Conservation (phyloP, 2,888 invertebrate genomes). For the Bombylius discolor region DNA sequence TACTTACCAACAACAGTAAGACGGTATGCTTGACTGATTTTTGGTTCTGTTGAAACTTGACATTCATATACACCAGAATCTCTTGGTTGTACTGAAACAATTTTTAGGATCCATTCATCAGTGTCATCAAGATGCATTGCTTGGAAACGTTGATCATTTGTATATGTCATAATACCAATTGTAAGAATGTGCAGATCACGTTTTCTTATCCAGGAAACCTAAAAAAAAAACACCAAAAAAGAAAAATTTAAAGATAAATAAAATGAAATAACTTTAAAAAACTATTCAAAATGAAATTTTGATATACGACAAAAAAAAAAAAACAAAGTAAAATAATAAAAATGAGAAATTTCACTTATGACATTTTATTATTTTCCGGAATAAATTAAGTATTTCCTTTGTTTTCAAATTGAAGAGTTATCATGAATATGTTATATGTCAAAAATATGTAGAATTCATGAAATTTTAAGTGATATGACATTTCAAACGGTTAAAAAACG, state of each 20-base stretch:
- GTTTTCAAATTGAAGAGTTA: too few species aligned
- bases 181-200: constrained; percentile 66
- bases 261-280: background rate
- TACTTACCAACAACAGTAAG: constrained; percentile 59
- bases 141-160: constrained; percentile 59
- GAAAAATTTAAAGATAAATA: background rate
- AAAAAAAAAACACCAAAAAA: background rate
- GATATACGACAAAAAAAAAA: background rate
- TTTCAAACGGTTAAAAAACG: too few species aligned
- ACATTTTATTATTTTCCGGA: too few species aligned
- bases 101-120: constrained; percentile 59
- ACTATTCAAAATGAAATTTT: background rate
- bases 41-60: constrained; percentile 66
- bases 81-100: constrained; percentile 53
- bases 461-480: too few species aligned
- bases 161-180: constrained; percentile 58
- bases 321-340: too few species aligned
- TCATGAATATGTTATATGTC: too few species aligned
- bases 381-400: too few species aligned
- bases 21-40: constrained; percentile 59
- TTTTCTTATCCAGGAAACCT: constrained; percentile 79
- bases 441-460: too few species aligned
- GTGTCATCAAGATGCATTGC: constrained; percentile 57
- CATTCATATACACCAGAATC: constrained; percentile 63
- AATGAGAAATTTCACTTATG: too few species aligned